phyloP scores from a whole-genome alignment of 1,140 invertebrate species.

The Heliconius eleuchia region DNA sequence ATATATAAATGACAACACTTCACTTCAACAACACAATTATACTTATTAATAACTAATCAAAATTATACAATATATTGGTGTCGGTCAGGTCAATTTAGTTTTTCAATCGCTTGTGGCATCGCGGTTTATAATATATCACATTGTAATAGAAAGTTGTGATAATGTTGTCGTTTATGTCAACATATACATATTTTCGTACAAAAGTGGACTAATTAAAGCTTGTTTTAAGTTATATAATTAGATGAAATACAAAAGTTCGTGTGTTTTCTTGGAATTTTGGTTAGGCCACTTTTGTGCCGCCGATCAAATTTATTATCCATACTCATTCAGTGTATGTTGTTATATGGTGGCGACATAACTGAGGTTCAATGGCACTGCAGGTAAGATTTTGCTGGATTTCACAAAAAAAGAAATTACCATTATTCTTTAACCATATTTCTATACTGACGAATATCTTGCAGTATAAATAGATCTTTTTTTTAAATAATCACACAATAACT shows the following conservation, averaged over 20 bases:
- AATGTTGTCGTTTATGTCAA: not conserved
- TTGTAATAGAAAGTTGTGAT: constrained; percentile 2
- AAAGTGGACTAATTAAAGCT: not conserved
- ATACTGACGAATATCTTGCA: not conserved
- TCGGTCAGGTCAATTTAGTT: not conserved
- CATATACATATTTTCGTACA: not conserved
- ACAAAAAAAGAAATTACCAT: not conserved
- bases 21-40: not conserved
- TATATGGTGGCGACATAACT: constrained; percentile 28
- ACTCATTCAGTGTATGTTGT: constrained; percentile 25
- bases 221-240: not conserved
- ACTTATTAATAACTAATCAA: not conserved
- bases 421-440: not conserved
- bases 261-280: not conserved
- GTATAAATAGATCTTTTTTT: not conserved
- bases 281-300: not conserved
- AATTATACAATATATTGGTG: not conserved
- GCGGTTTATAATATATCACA: not conserved
- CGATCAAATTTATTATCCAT: not conserved
- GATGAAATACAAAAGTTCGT: too few species aligned
- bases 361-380: constrained; percentile 26
- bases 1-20: not conserved
- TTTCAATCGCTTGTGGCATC: not conserved
- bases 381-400: constrained; percentile 22
- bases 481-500: not conserved